Conservation (phyloP, 2,113 vertebrate genomes). For the Eulemur macaco region DNA sequence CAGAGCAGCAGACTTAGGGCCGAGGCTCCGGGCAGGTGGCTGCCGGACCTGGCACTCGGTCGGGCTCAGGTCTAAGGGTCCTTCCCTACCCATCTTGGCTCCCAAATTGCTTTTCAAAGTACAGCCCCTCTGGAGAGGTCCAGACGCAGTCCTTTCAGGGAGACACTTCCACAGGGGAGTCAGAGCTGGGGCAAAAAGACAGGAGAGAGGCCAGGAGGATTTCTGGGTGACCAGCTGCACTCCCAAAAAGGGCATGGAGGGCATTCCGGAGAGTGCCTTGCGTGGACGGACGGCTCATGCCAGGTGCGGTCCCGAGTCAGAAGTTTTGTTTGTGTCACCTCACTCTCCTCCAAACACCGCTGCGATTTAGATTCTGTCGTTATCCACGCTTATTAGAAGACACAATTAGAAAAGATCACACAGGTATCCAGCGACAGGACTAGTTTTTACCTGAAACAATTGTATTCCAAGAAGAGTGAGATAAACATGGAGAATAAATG, state of each 20-base stretch:
- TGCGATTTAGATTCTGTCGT: too few relatives aligned
- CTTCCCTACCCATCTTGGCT: not conserved
- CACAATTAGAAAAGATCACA: not conserved
- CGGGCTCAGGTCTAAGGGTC: accelerated
- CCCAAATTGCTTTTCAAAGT: not conserved
- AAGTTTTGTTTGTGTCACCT: too few relatives aligned
- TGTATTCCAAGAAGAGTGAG: not conserved
- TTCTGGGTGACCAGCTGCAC: not conserved
- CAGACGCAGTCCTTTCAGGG: not conserved
- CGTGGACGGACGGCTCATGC: too few relatives aligned
- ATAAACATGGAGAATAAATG: not conserved
- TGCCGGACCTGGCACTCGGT: accelerated
- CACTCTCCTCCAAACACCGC: too few relatives aligned
- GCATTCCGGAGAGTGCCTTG: accelerated
- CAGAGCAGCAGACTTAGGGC: too few relatives aligned
- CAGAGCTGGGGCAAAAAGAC: not conserved
- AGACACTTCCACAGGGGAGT: not conserved
- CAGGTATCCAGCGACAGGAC: not conserved
- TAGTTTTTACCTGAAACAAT: not conserved
- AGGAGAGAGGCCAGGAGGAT: not conserved
- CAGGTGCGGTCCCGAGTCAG: too few relatives aligned
- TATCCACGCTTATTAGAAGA: too few relatives aligned
- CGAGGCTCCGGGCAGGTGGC: not conserved
- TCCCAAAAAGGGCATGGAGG: not conserved
- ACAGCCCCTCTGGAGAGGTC: accelerated